Base-by-base conservation (phyloP, 2,888 invertebrate species). In the Tetrapedia diversipes region DNA sequence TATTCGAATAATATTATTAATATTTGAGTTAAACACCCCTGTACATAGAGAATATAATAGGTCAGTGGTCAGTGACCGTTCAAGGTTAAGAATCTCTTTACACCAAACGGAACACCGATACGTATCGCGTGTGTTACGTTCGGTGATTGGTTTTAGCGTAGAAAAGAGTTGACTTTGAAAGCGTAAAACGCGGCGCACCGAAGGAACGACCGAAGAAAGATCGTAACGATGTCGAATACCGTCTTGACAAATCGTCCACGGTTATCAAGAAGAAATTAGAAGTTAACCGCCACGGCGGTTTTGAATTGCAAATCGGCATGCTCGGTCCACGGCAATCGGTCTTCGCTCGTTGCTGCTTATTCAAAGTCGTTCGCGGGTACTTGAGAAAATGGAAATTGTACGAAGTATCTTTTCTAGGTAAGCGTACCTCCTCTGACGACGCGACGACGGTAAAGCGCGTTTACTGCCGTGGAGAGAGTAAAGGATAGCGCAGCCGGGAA, bases 341-440 rank as follows among this genome's bases (percentile, higher is more conserved):
- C 64, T 51, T 53, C 45, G 45, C 54, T 66, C 45, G 68, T 77
- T 64, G 49, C 41, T 65, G 80, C 72, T 71, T 59, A 65, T 77
- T 74, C 63, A 67, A 75, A 73, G 63, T 66, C 66, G 69, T 77
- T 79, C 67, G 56, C 79, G 66, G 51, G 72, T 81, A 76, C 80
- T 77, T 60, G 77, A 83, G 83, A 84, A 81, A 80, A 79, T 81
- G 81, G 81, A 82, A 84, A 83, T 83, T 82, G 61, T 54, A 43
- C 51, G 66, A 47, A 70, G 53, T 69, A 73, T 80, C 69, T 80
- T 74, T 83, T 79, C 82, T 82, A 80, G 82, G 78, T 78, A 81
- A 81, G 77, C 76, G 69, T 79, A 74, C 77, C 79, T 81, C 56
- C 47, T 59, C 56, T 45, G 37, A 56, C 19, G 51, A 49, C 67